Evolutionary conservation across 2,888 invertebrate species (phyloP).

Genomic region (Euzetes globulus): DNA sequence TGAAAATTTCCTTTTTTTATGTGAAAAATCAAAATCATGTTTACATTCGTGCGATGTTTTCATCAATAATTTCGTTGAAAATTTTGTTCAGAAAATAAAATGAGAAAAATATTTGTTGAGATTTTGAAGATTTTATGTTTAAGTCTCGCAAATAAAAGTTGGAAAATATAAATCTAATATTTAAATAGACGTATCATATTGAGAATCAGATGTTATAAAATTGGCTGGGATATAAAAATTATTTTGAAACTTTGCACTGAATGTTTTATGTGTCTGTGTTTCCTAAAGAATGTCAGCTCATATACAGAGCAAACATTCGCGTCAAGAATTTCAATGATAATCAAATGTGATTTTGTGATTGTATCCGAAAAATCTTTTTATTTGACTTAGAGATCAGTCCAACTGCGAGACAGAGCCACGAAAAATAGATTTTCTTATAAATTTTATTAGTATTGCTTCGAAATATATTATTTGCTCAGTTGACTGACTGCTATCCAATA

Average conservation of each 20-base stretch:
- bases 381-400: neutral
- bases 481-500: neutral
- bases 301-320: neutral
- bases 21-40: no score
- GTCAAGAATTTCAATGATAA: conserved; percentile 18
- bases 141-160: no score
- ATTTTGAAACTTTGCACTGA: neutral
- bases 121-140: no score
- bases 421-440: neutral
- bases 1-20: no score
- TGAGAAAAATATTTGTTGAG: no score
- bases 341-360: neutral
- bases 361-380: neutral
- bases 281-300: no score
- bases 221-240: neutral
- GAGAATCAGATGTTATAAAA: neutral
- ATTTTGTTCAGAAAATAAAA: no score
- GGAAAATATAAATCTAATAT: neutral
- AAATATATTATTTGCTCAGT: conserved; percentile 8
- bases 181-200: no score
- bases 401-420: neutral
- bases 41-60: no score
- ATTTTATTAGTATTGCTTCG: conserved; percentile 1
- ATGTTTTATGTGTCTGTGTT: neutral
- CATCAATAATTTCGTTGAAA: no score